Base-by-base conservation (phyloP, 2,113 vertebrate genomes). In the Nothocercus nigrocapillus region DNA sequence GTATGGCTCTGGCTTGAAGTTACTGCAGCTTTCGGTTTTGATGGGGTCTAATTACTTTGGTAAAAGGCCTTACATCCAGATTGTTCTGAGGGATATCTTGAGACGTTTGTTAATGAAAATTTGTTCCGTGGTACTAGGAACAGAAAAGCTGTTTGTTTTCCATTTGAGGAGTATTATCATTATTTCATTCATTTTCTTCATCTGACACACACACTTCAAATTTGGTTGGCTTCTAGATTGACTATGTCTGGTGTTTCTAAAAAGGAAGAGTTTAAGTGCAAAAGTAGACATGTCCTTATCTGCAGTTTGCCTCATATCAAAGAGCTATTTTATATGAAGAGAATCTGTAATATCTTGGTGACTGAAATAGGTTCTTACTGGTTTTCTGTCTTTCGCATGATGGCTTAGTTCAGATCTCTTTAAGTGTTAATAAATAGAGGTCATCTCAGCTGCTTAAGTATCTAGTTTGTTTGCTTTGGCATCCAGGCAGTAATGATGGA, bases 1-100 rank as follows among this genome's bases (percentile, higher is more conserved):
- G 97, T 98, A 96, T 98, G 98, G 98, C 98, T 98, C 95, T 97
- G 97, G 97, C 96, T 98, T 98, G 97, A 94, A 97, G 93, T 96
- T 91, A 96, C 94, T 96, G 95, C 93, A 97, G 96, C 96, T 97
- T 97, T 68, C 90, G 9, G 7, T 83, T 92, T 81, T 62, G 79
- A 54, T 89, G 93, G 91, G 94, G 89, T 67, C 72, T 77, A 7
- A 74, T 74, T 44, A 80, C 5, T 0, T 42, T 34, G 82, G 64
- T 61, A 87, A 72, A 82, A 47, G 67, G 45, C 81, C 73, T 90
- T 40, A 72, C 76, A 66, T 34, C 61, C 22, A 20, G 21, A 77
- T 59, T 34, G 61, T 88, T 94, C 53, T 67, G 72, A 89, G 66
- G 32, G 73, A 82, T 87, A 92, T 87, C 66, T 94, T 91, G 81